Base-by-base conservation (phyloP, 1,140 invertebrate genomes). In the Penaeus vannamei region DNA sequence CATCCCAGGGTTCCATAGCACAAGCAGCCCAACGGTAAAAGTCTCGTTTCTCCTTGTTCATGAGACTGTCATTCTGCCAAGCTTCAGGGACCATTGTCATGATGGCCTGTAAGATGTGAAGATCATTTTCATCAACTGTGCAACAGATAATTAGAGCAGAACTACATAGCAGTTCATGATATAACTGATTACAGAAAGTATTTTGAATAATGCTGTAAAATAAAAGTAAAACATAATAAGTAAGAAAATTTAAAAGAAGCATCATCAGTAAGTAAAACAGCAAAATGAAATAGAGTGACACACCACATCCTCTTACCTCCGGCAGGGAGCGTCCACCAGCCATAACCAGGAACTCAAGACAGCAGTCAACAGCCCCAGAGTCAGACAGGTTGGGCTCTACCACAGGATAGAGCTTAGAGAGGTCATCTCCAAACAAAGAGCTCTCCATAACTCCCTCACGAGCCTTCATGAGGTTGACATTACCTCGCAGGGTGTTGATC, bases 21-120 rank as follows among this genome's bases (percentile, higher is more conserved):
- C 98, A 99, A 0, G 98, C 96, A 53, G 98, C 96, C 98, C 98
- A 99, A 89, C 98, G 96, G 93, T 99, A 99, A 93, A 98, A 99
- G 92, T 98, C 96, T 77, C 96, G 95, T 93, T 99, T 99, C 91
- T 98, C 97, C 79, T 95, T 94, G 10, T 96, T 94, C 98, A 99
- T 99, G 17, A 96, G 96, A 80, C 95, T 93, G 92, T 98, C 97
- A 92, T 99, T 99, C 93, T 99, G 98, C 98, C 99, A 99, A 10
- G 99, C 99, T 94, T 99, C 98, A 2, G 99, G 99, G 53, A 99
- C 98, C 98, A 99, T 99, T 0, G 97, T 99, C 97, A 99, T 98
- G 32, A 99, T 97, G 90, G 98, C 98, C 96, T 96, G 91, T 84
- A 91, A 85, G 91, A 77, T 82, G 26, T 61, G 36, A 53, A 77